Evolutionary conservation across 1,140 invertebrate species (phyloP).

Genomic region (Penaeus japonicus): DNA sequence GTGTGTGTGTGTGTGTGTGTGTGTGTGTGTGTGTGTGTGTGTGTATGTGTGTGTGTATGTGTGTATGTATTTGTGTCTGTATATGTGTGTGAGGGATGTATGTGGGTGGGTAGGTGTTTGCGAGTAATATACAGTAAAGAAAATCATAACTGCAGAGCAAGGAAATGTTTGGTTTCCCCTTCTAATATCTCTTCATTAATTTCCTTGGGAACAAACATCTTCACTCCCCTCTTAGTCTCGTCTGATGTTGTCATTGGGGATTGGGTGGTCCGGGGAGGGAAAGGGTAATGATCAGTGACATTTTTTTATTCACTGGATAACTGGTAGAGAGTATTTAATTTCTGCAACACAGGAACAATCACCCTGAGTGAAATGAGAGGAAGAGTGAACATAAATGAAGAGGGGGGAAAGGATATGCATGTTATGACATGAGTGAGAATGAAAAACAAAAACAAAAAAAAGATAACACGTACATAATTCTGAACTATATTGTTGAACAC

Average conservation of each 20-base stretch:
- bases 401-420: not conserved
- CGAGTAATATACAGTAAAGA: not conserved
- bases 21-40: not conserved
- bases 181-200: no score
- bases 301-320: no score
- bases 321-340: no score
- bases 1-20: not conserved
- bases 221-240: no score
- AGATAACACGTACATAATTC: no score
- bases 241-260: not conserved
- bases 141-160: not conserved
- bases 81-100: no score
- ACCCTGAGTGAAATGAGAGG: not conserved
- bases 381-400: not conserved
- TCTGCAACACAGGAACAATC: no score
- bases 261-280: not conserved
- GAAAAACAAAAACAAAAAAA: not conserved
- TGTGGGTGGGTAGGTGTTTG: not conserved
- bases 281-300: not conserved
- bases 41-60: conserved; percentile 16
- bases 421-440: not conserved
- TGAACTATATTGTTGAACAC: no score
- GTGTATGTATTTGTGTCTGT: not conserved
- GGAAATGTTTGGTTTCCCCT: no score
- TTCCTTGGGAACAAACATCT: no score